Evolutionary conservation across 2,113 vertebrate genomes (phyloP).

Genomic region (human (Homo sapiens)): GRCh38 chr1:114499501-114500000

Average conservation of each 20-base stretch:
- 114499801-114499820: not conserved
- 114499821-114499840: not conserved
- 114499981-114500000: too few species aligned
- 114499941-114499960: too few species aligned
- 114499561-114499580: not conserved
- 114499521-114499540: not conserved
- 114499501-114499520: not conserved
- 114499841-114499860: not conserved
- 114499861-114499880: not conserved
- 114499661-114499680: not conserved
- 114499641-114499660: not conserved
- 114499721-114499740: not conserved
- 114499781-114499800: not conserved
- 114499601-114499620: not conserved
- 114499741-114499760: not conserved
- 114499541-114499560: not conserved
- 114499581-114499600: not conserved
- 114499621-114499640: slow-evolving; percentile 12
- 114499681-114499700: not conserved
- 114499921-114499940: too few species aligned
- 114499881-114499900: too few species aligned
- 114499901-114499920: too few species aligned
- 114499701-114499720: not conserved
- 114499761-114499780: not conserved
- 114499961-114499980: too few species aligned